Evolutionary conservation across 1,140 invertebrate genomes (phyloP), one percentile per base, ranked within the genome.

Genomic region (Teleogryllus occipitalis): DNA sequence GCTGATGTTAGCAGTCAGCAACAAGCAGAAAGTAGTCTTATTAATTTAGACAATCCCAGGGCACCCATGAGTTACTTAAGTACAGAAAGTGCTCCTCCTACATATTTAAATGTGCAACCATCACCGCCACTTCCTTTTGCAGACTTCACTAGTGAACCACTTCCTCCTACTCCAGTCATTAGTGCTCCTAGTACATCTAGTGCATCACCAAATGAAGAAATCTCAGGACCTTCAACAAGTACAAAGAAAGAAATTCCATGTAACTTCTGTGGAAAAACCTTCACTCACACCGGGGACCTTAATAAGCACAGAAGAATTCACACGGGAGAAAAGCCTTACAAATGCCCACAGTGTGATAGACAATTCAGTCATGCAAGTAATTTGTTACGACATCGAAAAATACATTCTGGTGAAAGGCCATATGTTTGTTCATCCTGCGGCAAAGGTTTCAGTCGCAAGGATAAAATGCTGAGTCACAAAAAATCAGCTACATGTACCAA

Each of bases 221-320:
- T 21, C 15, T 12, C n/a, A 12, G 18, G 47, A 21, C 47, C 14
- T 18, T 46, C 22, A 27, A 39, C 18, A 46, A 7, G 8, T 27
- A 78, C 27, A 46, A 78, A 47, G 72, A 74, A 18, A 47, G 54
- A 7, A 72, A 27, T 74, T 21, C 39, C 22, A 14, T 85, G 84
- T 81, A 54, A 78, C 6, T 81, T 83, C 79, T 86, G 85, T 81
- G 80, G 81, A 12, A 86, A 86, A 82, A 81, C 48, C 8, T 85
- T 85, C 78, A 84, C 80, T 2, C 85, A 86, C 80, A 83, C 82
- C 27, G 85, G 85, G 7, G 85, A 86, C 82, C 83, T 83, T n/a
- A 85, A 85, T 78, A 86, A 86, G 15, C 82, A 83, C 74, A 22
- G 74, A 8, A 79, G 81, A 48, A 81, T 77, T 18, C 82, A 83